phyloP scores from a whole-genome alignment of 1,140 invertebrate species.

The Halesus radiatus region DNA sequence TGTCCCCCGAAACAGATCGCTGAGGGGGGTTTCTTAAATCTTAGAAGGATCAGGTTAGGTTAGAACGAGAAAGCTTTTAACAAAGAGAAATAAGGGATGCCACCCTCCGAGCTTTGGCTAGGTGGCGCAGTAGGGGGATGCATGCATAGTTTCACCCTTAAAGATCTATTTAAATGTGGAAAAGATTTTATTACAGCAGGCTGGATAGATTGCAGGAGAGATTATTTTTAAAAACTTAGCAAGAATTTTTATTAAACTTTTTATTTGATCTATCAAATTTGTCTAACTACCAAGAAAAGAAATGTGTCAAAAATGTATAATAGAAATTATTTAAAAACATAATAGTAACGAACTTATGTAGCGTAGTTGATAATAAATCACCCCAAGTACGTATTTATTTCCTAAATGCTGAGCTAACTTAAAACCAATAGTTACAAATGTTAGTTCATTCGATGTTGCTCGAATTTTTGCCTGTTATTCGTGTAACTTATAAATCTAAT shows the following conservation, averaged over 20 bases:
- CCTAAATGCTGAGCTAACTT: too few relatives aligned
- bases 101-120: constrained; percentile 34
- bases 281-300: too few relatives aligned
- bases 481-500: too few relatives aligned
- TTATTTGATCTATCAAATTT: neutral
- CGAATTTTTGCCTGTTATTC: too few relatives aligned
- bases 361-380: too few relatives aligned
- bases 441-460: too few relatives aligned
- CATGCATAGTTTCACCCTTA: constrained; percentile 56
- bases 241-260: neutral
- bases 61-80: constrained; percentile 54
- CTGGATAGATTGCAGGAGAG: neutral
- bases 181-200: neutral
- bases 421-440: too few relatives aligned
- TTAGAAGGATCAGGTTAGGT: constrained; percentile 52
- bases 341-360: too few relatives aligned
- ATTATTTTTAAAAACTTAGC: neutral
- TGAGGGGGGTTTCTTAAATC: constrained; percentile 50
- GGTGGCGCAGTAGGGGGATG: constrained; percentile 28
- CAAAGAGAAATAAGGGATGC: constrained; percentile 55
- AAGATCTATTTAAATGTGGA: constrained; percentile 15
- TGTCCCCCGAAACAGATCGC: constrained; percentile 50
- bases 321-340: too few relatives aligned
- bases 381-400: too few relatives aligned
- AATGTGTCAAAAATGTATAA: too few relatives aligned